These are phyloP conservation scores for Lasioglossum baleicum DNA, from an alignment of 1,140 invertebrate species.

Conservation along the genomic window DNA sequence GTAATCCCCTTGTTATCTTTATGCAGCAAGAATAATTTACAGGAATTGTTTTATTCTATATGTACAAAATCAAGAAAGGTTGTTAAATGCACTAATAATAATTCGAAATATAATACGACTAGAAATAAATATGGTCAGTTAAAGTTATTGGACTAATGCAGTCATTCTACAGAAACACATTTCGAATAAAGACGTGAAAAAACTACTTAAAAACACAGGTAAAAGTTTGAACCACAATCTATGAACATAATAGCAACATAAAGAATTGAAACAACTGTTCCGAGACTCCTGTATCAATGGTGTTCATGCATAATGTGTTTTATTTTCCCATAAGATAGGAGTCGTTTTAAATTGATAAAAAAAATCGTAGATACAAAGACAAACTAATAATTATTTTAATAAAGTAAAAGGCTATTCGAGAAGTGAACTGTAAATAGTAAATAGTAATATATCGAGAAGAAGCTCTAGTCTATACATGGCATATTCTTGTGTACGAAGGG, in stretches of 20 bases:
- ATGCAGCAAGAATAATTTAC: constrained; percentile 15
- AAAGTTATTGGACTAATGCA: constrained; percentile 1
- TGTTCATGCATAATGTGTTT: constrained; percentile 15
- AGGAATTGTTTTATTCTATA: not conserved
- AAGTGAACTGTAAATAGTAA: not conserved
- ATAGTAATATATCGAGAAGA: not conserved
- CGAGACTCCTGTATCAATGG: constrained; percentile 2
- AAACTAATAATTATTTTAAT: constrained; percentile 2
- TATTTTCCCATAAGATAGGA: not conserved
- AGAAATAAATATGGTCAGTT: constrained; percentile 24
- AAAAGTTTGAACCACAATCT: not conserved
- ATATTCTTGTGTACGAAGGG: not conserved
- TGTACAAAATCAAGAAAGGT: constrained; percentile 1
- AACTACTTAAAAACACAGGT: not conserved
- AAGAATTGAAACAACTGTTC: not conserved
- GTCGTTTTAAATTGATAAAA: not conserved
- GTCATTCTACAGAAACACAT: constrained; percentile 12
- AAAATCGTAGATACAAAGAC: constrained; percentile 16
- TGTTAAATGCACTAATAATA: constrained; percentile 1
- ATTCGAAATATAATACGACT: constrained; percentile 17
- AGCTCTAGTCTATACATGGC: not conserved
- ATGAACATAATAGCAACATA: not conserved
- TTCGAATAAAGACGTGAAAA: not conserved
- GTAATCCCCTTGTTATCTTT: constrained; percentile 30
- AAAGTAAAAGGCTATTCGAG: not conserved